These are phyloP conservation scores for zebrafish (Danio rerio) DNA, from an alignment of 2,113 vertebrate genomes.

Conservation along the genomic window DNA sequence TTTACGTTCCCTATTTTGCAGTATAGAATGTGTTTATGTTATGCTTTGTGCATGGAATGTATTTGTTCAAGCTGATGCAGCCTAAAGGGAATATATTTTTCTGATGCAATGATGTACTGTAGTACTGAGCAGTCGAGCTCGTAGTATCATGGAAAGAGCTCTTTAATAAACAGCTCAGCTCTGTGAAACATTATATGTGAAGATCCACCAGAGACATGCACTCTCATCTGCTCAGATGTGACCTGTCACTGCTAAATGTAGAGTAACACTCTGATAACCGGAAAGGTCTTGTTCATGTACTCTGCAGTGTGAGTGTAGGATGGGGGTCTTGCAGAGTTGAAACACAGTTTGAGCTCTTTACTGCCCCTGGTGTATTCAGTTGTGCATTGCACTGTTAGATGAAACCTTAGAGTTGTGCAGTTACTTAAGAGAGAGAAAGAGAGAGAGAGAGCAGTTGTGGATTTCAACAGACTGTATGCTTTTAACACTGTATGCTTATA, in stretches of 20 bases:
- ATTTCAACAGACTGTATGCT: not conserved
- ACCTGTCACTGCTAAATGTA: slow-evolving; percentile 11
- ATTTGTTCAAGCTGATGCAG: not conserved
- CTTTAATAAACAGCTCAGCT: slow-evolving; percentile 11
- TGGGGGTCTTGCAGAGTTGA: not conserved
- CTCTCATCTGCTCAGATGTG: not conserved
- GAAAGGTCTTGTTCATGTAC: not conserved
- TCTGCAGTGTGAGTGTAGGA: not conserved
- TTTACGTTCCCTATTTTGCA: not conserved
- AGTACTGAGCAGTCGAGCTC: not conserved
- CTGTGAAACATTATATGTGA: not conserved
- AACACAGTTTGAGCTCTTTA: not conserved
- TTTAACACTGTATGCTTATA: not conserved
- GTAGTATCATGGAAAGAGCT: not conserved
- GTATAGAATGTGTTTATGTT: not conserved
- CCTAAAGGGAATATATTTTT: not conserved
- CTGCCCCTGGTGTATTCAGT: slow-evolving; percentile 40
- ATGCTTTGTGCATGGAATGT: not conserved
- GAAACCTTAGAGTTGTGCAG: not conserved
- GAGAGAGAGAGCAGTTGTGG: not conserved
- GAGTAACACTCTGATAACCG: not conserved
- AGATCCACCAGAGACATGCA: not conserved
- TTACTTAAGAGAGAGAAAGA: not conserved
- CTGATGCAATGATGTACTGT: slow-evolving; percentile 1
- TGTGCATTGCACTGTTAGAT: not conserved